Evolutionary conservation across 1,140 invertebrate genomes (phyloP).

Genomic region (Drosophila athabasca): DNA sequence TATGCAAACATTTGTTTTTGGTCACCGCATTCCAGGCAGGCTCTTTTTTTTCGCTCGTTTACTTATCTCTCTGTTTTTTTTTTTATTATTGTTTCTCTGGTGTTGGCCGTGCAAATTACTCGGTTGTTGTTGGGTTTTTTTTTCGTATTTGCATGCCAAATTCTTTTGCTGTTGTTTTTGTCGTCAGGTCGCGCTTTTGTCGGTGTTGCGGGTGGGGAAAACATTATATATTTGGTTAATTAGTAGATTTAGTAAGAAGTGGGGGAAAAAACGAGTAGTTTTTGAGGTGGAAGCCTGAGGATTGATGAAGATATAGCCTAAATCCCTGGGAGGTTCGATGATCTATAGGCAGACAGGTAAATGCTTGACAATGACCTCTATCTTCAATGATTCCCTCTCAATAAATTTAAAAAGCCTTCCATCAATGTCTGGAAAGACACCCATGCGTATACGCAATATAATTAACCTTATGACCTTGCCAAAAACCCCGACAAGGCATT

Average conservation of each 20-base stretch:
- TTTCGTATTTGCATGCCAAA: constrained; percentile 45
- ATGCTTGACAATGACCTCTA: too few relatives aligned
- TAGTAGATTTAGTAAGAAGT: neutral
- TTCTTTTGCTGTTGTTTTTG: constrained; percentile 5
- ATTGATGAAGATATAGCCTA: neutral
- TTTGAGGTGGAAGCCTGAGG: neutral
- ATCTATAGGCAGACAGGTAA: too few relatives aligned
- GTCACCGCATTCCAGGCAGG: constrained; percentile 47
- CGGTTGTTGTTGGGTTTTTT: constrained; percentile 30
- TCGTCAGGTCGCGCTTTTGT: constrained; percentile 13
- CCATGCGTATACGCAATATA: constrained; percentile 55
- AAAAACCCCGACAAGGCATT: constrained; percentile 11
- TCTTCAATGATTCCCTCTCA: too few relatives aligned
- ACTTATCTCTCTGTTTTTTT: constrained; percentile 20
- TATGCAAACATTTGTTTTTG: constrained; percentile 62
- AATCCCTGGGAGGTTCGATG: too few relatives aligned
- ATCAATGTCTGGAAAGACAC: constrained; percentile 25
- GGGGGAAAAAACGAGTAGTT: neutral
- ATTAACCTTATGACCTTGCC: constrained; percentile 61
- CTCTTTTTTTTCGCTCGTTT: constrained; percentile 23
- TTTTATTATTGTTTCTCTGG: neutral
- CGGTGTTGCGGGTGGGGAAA: constrained; percentile 22
- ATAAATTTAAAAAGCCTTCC: constrained; percentile 2
- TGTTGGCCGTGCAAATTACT: constrained; percentile 48
- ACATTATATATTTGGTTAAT: constrained; percentile 1